phyloP scores from a whole-genome alignment of 1,140 invertebrate genomes.

The Cyclargus thomasi region DNA sequence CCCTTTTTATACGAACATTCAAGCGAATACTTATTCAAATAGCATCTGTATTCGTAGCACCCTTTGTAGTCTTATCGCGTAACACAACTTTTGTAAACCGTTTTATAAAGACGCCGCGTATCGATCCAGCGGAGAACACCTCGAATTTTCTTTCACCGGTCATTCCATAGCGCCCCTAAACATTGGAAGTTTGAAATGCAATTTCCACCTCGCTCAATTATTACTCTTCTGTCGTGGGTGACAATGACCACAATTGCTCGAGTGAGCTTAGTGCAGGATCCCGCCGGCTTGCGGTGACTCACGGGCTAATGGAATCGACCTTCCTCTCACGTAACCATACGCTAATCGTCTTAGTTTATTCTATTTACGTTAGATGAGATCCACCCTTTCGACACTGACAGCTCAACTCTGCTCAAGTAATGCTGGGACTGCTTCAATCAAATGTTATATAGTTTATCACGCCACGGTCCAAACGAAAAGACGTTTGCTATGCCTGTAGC shows the following conservation, averaged over 20 bases:
- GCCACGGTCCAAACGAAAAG: too few species aligned
- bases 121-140: neutral
- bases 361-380: constrained; percentile 29
- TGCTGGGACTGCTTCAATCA: too few species aligned
- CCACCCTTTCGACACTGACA: neutral
- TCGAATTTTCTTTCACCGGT: constrained; percentile 7
- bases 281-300: constrained; percentile 35
- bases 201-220: constrained; percentile 7
- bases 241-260: neutral
- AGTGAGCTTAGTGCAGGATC: constrained; percentile 21
- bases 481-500: too few species aligned
- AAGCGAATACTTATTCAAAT: neutral
- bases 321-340: constrained; percentile 40
- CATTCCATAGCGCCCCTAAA: constrained; percentile 5
- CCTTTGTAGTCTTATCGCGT: neutral
- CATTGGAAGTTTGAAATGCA: constrained; percentile 11
- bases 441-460: too few species aligned
- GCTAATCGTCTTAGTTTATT: constrained; percentile 41
- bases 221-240: neutral
- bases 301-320: constrained; percentile 45
- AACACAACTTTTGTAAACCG: neutral
- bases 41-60: neutral
- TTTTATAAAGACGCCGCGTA: neutral
- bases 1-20: neutral
- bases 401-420: neutral